Evolutionary conservation across 2,888 invertebrate species (phyloP).

Genomic region (Parnassius orleans): DNA sequence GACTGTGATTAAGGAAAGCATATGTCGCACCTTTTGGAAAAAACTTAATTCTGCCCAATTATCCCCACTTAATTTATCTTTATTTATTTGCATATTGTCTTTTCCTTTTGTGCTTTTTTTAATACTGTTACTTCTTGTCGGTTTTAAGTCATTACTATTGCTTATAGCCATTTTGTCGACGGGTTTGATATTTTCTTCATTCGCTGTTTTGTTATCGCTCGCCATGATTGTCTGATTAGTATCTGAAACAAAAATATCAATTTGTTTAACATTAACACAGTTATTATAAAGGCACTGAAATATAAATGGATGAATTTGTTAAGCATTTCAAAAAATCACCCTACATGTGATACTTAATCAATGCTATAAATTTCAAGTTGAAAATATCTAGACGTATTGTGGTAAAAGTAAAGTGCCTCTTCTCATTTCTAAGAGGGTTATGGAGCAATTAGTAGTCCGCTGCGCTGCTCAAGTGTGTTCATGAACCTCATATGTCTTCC

Average conservation of each 20-base stretch:
- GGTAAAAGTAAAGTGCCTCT: too few species aligned
- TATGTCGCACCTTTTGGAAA: slow-evolving; percentile 77
- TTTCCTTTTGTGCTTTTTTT: slow-evolving; percentile 52
- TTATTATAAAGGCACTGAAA: not conserved
- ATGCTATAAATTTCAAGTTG: too few species aligned
- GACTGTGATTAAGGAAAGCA: slow-evolving; percentile 85
- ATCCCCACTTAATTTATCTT: slow-evolving; percentile 45
- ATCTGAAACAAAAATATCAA: slow-evolving; percentile 53
- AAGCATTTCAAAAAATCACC: too few species aligned
- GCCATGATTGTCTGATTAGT: slow-evolving; percentile 46
- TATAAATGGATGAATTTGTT: too few species aligned
- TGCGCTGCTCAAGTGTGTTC: too few species aligned
- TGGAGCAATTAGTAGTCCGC: too few species aligned
- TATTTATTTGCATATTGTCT: slow-evolving; percentile 39
- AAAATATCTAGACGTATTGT: too few species aligned
- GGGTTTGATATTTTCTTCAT: slow-evolving; percentile 48
- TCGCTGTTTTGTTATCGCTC: slow-evolving; percentile 48
- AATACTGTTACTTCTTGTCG: slow-evolving; percentile 56
- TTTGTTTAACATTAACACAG: not conserved
- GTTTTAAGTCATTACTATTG: slow-evolving; percentile 61
- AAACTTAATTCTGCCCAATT: slow-evolving; percentile 76
- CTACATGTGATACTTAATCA: too few species aligned
- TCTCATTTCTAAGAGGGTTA: too few species aligned
- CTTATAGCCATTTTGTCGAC: slow-evolving; percentile 50
- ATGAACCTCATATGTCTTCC: too few species aligned